Percentiles rank a stretch among this genome's conserved stretches.
These are phyloP conservation scores for Albula glossodonta DNA, from an alignment of 2,113 vertebrate genomes.

Conservation along the genomic window DNA sequence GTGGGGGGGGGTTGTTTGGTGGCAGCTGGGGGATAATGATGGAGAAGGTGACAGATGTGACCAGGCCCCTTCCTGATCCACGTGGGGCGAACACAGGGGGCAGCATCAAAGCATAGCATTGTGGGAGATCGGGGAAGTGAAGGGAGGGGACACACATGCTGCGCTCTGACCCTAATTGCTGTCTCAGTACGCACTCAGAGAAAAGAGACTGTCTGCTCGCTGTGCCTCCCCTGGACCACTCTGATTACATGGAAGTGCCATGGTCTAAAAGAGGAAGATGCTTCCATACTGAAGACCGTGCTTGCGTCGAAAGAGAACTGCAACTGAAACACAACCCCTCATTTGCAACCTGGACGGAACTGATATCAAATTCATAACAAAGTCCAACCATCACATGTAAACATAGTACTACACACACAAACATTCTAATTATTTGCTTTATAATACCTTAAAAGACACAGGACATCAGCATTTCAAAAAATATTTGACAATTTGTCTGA, in stretches of 20 bases:
- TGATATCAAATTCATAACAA: neutral
- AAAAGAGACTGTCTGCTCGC: neutral
- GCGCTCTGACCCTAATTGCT: neutral
- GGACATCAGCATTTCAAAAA: neutral
- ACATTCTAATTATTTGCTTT: neutral
- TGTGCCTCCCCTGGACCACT: neutral
- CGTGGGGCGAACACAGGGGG: neutral
- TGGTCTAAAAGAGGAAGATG: neutral
- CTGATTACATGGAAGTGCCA: neutral
- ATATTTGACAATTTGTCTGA: no score
- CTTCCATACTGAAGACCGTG: neutral
- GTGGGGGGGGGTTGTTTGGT: neutral
- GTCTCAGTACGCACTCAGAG: conserved; percentile 2
- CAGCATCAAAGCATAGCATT: neutral
- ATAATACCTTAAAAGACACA: no score
- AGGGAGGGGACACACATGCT: neutral
- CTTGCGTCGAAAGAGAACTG: neutral
- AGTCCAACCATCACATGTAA: neutral
- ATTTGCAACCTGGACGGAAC: neutral
- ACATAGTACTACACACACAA: no score
- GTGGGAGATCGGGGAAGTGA: neutral
- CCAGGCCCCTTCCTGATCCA: neutral
- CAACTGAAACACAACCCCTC: neutral
- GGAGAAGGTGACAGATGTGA: conserved; percentile 8
- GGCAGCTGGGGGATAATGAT: neutral